phyloP scores from a whole-genome alignment of 2,888 invertebrate genomes.

The Chymomyza fuscimana region DNA sequence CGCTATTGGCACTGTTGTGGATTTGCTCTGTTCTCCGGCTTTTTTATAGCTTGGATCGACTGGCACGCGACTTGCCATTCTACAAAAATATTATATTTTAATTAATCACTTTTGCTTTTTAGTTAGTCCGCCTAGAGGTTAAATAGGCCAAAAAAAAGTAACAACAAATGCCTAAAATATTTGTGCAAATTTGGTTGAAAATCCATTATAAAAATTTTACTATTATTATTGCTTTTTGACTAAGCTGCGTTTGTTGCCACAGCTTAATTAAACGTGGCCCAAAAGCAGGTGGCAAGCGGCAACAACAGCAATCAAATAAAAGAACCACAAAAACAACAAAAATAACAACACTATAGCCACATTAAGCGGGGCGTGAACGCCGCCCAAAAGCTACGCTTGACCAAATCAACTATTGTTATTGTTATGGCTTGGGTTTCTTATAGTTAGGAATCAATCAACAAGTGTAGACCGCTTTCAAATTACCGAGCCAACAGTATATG shows the following conservation, averaged over 20 bases:
- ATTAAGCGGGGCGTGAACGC: slow-evolving; percentile 59
- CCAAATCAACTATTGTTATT: slow-evolving; percentile 1
- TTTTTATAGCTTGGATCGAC: slow-evolving; percentile 42
- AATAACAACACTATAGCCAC: slow-evolving; percentile 23
- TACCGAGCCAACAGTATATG: slow-evolving; percentile 8
- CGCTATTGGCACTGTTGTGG: slow-evolving; percentile 51
- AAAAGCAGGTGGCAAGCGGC: slow-evolving; percentile 14
- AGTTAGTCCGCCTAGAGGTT: slow-evolving; percentile 42
- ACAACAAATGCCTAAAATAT: slow-evolving; percentile 51
- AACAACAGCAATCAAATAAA: slow-evolving; percentile 2
- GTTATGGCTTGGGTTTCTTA: slow-evolving; percentile 21
- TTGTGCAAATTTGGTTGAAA: slow-evolving; percentile 57
- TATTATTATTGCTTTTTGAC: slow-evolving; percentile 40
- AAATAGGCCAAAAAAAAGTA: slow-evolving; percentile 64
- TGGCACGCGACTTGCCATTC: slow-evolving; percentile 25
- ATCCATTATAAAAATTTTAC: slow-evolving; percentile 46
- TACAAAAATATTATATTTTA: slow-evolving; percentile 31
- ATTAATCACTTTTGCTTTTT: slow-evolving; percentile 40
- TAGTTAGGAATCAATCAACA: slow-evolving; percentile 64
- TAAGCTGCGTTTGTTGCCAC: not conserved
- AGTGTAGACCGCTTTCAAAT: slow-evolving; percentile 71
- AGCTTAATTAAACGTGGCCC: slow-evolving; percentile 51
- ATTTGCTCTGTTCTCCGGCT: slow-evolving; percentile 19
- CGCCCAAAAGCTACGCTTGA: slow-evolving; percentile 26
- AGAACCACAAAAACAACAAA: slow-evolving; percentile 21